A percentile compares a stretch with the other conserved stretches of the same genome.
Evolutionary conservation across 2,113 vertebrate species (phyloP).

Genomic region (Dasyornis broadbenti): DNA sequence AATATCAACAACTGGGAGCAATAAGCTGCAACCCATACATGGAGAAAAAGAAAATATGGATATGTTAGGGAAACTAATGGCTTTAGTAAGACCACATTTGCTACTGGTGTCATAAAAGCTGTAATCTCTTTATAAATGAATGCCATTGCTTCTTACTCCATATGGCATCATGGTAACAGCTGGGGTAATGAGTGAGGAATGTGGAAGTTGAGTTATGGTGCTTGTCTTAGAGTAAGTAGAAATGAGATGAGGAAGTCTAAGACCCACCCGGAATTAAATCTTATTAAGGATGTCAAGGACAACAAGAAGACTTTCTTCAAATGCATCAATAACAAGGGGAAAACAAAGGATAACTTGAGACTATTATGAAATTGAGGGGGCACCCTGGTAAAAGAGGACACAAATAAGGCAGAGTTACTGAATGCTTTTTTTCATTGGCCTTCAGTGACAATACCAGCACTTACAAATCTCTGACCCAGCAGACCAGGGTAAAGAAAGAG

Average conservation of each 20-base stretch:
- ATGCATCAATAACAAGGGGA: not conserved
- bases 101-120: not conserved
- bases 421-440: not conserved
- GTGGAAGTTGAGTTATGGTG: accelerated
- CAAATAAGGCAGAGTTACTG: not conserved
- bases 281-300: not conserved
- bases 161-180: not conserved
- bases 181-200: not conserved
- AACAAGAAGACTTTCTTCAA: not conserved
- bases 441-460: not conserved
- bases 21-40: not conserved
- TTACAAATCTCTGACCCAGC: not conserved
- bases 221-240: not conserved
- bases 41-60: not conserved
- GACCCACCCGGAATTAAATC: not conserved
- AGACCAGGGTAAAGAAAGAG: not conserved
- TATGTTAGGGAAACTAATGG: not conserved
- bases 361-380: not conserved
- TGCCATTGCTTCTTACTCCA: not conserved
- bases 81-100: not conserved
- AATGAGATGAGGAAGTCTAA: not conserved
- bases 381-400: not conserved
- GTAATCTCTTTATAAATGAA: not conserved
- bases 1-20: not conserved
- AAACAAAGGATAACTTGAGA: not conserved